phyloP scores from a whole-genome alignment of 2,113 vertebrate species.

The Hylia prasina region DNA sequence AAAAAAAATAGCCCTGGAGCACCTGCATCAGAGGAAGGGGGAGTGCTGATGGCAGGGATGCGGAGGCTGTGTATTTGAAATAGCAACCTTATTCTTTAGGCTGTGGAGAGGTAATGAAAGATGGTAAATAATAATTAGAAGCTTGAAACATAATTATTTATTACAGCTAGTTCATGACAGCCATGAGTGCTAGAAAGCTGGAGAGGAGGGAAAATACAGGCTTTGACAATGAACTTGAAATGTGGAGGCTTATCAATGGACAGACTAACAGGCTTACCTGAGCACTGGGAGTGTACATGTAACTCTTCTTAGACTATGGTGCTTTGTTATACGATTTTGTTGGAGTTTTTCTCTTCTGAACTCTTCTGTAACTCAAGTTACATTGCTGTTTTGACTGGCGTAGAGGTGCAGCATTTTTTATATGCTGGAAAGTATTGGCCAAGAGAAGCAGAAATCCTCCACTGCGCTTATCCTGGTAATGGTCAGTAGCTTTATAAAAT shows the following conservation, averaged over 20 bases:
- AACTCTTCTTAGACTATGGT: neutral
- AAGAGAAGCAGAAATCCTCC: neutral
- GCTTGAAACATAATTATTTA: neutral
- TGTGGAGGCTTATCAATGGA: neutral
- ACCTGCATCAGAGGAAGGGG: neutral
- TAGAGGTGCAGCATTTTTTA: neutral
- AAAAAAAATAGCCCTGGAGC: neutral
- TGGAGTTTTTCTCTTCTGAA: neutral
- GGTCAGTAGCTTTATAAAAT: neutral
- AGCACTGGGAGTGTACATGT: accelerated
- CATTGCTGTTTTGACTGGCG: neutral
- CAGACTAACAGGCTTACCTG: neutral
- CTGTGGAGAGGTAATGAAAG: neutral
- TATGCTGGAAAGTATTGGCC: neutral
- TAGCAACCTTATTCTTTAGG: neutral
- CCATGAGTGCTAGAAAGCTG: neutral
- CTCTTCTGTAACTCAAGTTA: neutral
- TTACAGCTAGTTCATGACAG: neutral
- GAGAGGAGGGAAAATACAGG: neutral
- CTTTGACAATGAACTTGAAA: neutral
- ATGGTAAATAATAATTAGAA: neutral
- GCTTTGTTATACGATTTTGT: neutral
- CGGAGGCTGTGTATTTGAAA: neutral
- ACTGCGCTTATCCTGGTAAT: neutral
- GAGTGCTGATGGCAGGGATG: neutral